Conservation (phyloP, 2,797 vertebrate species). For the Hafferia zeledoni region DNA sequence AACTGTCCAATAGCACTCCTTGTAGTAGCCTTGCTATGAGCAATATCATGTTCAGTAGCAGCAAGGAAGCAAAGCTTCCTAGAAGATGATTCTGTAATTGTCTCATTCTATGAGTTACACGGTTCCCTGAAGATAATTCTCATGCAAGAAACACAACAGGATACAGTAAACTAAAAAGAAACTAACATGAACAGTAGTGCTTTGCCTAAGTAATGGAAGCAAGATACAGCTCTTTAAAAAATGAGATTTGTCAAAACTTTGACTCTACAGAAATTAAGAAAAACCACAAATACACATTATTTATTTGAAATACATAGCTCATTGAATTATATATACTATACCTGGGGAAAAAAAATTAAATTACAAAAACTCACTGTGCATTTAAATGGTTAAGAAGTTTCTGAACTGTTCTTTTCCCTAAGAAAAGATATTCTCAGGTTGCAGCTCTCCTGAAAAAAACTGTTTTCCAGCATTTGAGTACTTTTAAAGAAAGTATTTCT, state of each 20-base stretch:
- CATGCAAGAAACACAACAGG: not conserved
- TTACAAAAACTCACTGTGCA: not conserved
- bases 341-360: not conserved
- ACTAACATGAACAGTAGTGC: not conserved
- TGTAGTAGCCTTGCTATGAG: not conserved
- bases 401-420: not conserved
- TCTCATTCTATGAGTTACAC: not conserved
- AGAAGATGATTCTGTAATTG: not conserved
- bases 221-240: not conserved
- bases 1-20: not conserved
- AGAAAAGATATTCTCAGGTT: conserved; percentile 52
- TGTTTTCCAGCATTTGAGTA: conserved; percentile 2
- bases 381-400: conserved; percentile 56
- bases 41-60: not conserved
- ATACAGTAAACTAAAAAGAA: not conserved
- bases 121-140: not conserved
- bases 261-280: not conserved
- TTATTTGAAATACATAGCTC: not conserved
- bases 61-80: not conserved
- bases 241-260: not conserved
- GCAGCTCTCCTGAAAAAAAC: conserved; percentile 42
- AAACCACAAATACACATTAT: not conserved
- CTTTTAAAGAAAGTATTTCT: conserved; percentile 47
- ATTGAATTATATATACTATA: not conserved
- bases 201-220: not conserved